Percentiles rank a stretch among this genome's conserved stretches.
Evolutionary conservation across 2,888 invertebrate genomes (phyloP).

Genomic region (Ametastegia equiseti): DNA sequence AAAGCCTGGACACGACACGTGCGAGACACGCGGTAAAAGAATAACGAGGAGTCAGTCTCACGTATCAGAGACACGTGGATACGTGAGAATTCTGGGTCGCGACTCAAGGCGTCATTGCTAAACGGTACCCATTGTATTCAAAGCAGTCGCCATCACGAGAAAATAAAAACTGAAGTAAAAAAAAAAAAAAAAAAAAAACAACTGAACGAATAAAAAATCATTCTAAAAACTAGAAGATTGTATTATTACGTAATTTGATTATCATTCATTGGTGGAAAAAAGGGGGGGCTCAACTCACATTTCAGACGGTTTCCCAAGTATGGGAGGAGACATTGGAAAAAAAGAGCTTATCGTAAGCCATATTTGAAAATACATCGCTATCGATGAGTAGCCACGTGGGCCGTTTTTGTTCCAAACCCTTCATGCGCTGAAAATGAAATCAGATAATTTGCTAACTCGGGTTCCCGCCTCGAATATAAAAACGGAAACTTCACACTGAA

Average conservation of each 20-base stretch:
- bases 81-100: constrained; percentile 41
- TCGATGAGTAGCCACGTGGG: too few relatives aligned
- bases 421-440: too few relatives aligned
- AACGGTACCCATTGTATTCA: constrained; percentile 39
- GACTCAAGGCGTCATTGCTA: constrained; percentile 29
- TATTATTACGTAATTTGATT: not conserved
- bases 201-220: too few relatives aligned
- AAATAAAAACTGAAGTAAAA: not conserved
- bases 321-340: too few relatives aligned
- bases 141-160: not conserved
- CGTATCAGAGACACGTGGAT: not conserved
- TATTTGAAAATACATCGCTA: too few relatives aligned
- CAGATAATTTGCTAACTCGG: too few relatives aligned
- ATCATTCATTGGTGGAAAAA: too few relatives aligned
- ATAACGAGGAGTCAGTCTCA: constrained; percentile 5
- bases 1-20: not conserved
- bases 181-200: not conserved
- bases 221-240: not conserved
- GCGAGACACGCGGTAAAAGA: constrained; percentile 11
- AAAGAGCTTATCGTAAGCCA: too few relatives aligned
- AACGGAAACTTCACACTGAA: too few relatives aligned
- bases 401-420: too few relatives aligned
- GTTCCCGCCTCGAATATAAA: not conserved
- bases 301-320: too few relatives aligned
- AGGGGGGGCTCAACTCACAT: too few relatives aligned